Percentiles rank a stretch among this genome's conserved stretches.
These are phyloP conservation scores for Trogon melanurus DNA, from an alignment of 2,113 vertebrate species.

Conservation along the genomic window DNA sequence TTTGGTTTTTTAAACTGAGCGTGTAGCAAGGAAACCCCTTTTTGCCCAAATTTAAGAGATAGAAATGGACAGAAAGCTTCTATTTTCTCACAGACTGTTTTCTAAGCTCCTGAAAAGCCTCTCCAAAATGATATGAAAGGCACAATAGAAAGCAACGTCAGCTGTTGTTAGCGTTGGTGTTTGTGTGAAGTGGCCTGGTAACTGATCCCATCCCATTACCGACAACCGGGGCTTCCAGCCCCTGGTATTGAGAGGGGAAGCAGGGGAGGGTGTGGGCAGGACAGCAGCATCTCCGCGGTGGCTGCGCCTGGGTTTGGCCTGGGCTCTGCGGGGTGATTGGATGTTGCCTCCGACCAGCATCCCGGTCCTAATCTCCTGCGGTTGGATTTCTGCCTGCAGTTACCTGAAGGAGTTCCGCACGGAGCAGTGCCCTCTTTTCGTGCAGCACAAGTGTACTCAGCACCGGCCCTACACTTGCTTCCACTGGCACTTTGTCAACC, in stretches of 20 bases:
- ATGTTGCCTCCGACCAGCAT: neutral
- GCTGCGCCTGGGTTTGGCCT: accelerated
- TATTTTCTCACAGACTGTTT: neutral
- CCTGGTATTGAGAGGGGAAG: neutral
- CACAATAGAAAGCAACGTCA: neutral
- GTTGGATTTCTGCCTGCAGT: conserved; percentile 69
- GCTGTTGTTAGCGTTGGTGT: neutral
- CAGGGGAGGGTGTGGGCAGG: neutral
- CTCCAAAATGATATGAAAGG: neutral
- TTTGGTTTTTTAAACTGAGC: neutral
- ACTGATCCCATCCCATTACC: neutral
- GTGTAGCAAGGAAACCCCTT: neutral
- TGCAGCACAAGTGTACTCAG: conserved; percentile 98
- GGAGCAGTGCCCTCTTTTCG: conserved; percentile 96
- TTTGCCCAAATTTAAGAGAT: neutral
- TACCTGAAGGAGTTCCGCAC: conserved; percentile 99
- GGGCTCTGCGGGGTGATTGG: neutral
- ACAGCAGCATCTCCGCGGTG: neutral
- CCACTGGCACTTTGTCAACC: conserved; percentile 99
- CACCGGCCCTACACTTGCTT: conserved; percentile 97
- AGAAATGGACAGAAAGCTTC: neutral
- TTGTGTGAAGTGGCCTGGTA: neutral
- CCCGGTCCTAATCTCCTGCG: neutral
- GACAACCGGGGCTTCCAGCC: neutral
- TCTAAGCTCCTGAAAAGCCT: neutral